phyloP scores from a whole-genome alignment of 2,797 vertebrate genomes.

The Hoplostethus mediterraneus region DNA sequence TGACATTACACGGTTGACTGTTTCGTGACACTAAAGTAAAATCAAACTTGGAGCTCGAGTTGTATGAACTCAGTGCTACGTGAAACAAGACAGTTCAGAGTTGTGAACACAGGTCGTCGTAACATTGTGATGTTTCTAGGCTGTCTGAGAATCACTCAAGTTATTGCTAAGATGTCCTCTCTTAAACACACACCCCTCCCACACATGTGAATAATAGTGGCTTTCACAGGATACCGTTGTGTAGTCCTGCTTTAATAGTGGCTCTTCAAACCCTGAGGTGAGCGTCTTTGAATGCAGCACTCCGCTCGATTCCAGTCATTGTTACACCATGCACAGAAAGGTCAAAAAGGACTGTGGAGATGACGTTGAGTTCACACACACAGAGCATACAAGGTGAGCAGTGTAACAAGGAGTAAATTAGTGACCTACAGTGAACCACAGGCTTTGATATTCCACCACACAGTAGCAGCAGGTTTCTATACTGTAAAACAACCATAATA shows the following conservation, averaged over 20 bases:
- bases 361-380: constrained; percentile 67
- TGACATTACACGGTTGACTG: constrained; percentile 64
- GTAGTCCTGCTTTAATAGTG: constrained; percentile 74
- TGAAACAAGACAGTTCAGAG: constrained; percentile 66
- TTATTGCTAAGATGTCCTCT: constrained; percentile 79
- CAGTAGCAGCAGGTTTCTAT: constrained; percentile 81
- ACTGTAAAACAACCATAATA: constrained; percentile 83
- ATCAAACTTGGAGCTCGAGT: constrained; percentile 73
- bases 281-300: constrained; percentile 74
- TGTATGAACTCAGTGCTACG: constrained; percentile 37
- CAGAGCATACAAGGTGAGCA: constrained; percentile 71
- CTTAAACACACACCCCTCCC: constrained; percentile 45
- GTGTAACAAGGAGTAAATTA: constrained; percentile 79
- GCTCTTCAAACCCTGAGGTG: constrained; percentile 83
- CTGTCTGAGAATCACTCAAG: constrained; percentile 69
- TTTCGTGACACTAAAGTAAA: constrained; percentile 30
- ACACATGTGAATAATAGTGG: constrained; percentile 75
- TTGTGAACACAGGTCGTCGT: constrained; percentile 67
- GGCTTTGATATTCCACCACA: constrained; percentile 80
- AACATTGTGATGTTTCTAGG: constrained; percentile 48
- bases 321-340: constrained; percentile 76
- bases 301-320: constrained; percentile 81
- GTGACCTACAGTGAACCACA: constrained; percentile 80
- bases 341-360: constrained; percentile 69
- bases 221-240: constrained; percentile 74